Conservation (phyloP, 2,888 invertebrate genomes). For the Theretra japonica region DNA sequence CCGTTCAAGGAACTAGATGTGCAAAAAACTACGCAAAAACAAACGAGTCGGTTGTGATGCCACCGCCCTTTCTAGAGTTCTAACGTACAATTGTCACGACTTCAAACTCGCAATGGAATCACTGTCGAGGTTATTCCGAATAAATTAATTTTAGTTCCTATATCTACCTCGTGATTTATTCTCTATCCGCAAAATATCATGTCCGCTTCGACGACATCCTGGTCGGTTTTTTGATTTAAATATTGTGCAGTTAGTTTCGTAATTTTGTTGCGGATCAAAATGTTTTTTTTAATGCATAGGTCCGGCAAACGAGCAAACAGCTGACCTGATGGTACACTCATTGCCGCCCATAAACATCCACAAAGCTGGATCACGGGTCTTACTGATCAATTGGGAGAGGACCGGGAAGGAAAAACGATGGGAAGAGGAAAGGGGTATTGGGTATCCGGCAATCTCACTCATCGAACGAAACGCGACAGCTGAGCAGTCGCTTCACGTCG, state of each 20-base stretch:
- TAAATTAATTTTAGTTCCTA: constrained; percentile 22
- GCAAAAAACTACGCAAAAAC: constrained; percentile 29
- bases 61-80: constrained; percentile 15
- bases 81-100: constrained; percentile 23
- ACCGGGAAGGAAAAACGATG: no score
- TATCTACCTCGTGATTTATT: constrained; percentile 10
- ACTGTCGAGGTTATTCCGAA: neutral
- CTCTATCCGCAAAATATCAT: constrained; percentile 6
- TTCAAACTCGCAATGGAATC: constrained; percentile 5
- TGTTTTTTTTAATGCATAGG: no score
- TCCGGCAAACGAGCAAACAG: no score
- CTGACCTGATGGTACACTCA: no score
- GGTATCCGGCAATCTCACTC: no score
- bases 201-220: constrained; percentile 7
- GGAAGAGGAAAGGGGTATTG: no score
- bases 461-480: no score
- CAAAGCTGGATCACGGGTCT: no score
- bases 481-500: no score
- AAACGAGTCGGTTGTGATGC: constrained; percentile 16
- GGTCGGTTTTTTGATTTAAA: neutral
- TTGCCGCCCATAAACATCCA: no score
- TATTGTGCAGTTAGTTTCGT: neutral
- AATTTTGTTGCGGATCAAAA: neutral
- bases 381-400: no score
- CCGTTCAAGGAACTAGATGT: constrained; percentile 26